Evolutionary conservation across 2,797 vertebrate genomes (phyloP).

Genomic region (Rhinichthys osculus): DNA sequence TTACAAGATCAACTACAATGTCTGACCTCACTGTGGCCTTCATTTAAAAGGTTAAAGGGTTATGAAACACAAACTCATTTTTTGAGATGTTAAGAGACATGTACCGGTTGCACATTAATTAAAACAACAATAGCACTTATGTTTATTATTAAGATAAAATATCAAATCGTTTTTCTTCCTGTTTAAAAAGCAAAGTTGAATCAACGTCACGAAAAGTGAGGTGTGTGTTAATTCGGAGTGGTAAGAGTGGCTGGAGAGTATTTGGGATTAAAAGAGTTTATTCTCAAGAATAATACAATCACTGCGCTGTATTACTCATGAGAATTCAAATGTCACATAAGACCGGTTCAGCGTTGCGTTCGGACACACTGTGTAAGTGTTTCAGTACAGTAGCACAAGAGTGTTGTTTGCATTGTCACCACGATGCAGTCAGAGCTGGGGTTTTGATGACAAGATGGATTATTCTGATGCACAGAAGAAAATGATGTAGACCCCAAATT

Average conservation of each 20-base stretch:
- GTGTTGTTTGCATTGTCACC: too few species aligned
- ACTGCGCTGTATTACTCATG: not conserved
- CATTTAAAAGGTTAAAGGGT: not conserved
- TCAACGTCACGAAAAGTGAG: too few species aligned
- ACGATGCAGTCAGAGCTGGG: too few species aligned
- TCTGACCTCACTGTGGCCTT: conserved; percentile 48
- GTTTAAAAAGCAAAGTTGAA: too few species aligned
- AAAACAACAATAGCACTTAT: not conserved
- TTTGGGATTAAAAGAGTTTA: too few species aligned
- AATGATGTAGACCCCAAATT: not conserved
- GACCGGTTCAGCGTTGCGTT: not conserved
- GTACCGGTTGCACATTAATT: not conserved
- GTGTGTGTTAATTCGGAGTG: not conserved
- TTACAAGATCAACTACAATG: not conserved
- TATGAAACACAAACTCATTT: not conserved
- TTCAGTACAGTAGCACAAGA: too few species aligned
- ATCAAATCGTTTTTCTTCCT: too few species aligned
- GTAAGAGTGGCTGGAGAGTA: too few species aligned
- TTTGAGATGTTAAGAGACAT: not conserved
- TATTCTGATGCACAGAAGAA: too few species aligned
- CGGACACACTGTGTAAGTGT: not conserved
- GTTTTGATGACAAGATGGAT: too few species aligned
- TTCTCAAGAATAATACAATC: not conserved
- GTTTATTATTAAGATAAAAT: not conserved
- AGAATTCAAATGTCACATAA: too few species aligned